A percentile compares a stretch with the other conserved stretches of the same genome.
Conservation (phyloP, 2,888 invertebrate species). For the Pseudanteris insignis region DNA sequence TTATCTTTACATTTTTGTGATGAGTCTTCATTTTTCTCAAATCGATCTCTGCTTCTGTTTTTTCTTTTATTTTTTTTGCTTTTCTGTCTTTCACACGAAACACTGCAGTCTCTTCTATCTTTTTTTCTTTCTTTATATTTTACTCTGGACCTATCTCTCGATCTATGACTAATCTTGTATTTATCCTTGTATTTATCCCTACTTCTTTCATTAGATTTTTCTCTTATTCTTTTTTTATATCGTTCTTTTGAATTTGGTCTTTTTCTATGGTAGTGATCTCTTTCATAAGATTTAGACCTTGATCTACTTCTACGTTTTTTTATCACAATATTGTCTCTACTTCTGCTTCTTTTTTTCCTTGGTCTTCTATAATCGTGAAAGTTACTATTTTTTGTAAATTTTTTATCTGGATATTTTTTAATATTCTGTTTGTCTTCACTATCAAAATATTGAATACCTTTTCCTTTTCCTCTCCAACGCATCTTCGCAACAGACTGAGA, state of each 20-base stretch:
- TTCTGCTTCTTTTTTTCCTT: slow-evolving; percentile 21
- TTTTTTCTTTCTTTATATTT: slow-evolving; percentile 24
- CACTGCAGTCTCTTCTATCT: slow-evolving; percentile 18
- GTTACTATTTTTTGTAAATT: slow-evolving; percentile 36
- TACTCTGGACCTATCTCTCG: slow-evolving; percentile 15
- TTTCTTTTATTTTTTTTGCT: slow-evolving; percentile 17
- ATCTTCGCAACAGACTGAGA: slow-evolving; percentile 98
- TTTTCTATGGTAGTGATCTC: slow-evolving; percentile 14
- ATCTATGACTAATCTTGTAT: slow-evolving; percentile 4
- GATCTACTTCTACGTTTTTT: slow-evolving; percentile 2
- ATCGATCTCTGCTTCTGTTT: slow-evolving; percentile 30
- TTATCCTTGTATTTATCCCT: slow-evolving; percentile 20
- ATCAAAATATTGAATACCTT: slow-evolving; percentile 71
- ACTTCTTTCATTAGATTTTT: slow-evolving; percentile 6
- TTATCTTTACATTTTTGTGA: slow-evolving; percentile 9
- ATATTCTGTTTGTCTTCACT: slow-evolving; percentile 34
- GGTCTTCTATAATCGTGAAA: slow-evolving; percentile 36
- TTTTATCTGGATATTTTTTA: slow-evolving; percentile 7
- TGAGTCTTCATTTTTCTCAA: slow-evolving; percentile 24
- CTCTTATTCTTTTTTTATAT: slow-evolving; percentile 2
- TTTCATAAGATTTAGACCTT: slow-evolving; percentile 21
- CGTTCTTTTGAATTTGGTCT: slow-evolving; percentile 9
- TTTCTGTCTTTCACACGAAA: slow-evolving; percentile 13
- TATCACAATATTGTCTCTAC: background rate
- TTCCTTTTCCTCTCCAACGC: slow-evolving; percentile 88